phyloP scores from a whole-genome alignment of 2,888 invertebrate species.

The Pseudococcus jackbeardsleyi region DNA sequence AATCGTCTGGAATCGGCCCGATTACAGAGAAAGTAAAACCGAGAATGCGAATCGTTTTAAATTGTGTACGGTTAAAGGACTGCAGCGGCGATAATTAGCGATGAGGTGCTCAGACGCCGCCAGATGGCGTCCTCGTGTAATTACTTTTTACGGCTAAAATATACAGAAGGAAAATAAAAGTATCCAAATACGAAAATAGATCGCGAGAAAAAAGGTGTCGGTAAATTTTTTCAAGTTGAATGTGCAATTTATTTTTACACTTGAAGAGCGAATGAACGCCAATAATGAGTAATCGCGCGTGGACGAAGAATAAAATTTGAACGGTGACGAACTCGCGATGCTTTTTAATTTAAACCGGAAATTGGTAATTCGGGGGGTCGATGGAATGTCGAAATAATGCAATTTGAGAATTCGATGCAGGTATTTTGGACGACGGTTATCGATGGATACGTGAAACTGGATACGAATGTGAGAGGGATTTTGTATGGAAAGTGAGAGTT shows the following conservation, averaged over 20 bases:
- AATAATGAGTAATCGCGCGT: slow-evolving; percentile 14
- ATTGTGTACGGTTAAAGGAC: slow-evolving; percentile 13
- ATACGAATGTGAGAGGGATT: too few species aligned
- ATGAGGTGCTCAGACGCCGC: not conserved
- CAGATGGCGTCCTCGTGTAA: slow-evolving; percentile 34
- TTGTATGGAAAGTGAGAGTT: too few species aligned
- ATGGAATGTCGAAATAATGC: too few species aligned
- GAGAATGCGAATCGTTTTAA: slow-evolving; percentile 35
- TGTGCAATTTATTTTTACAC: slow-evolving; percentile 41
- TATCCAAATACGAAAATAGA: not conserved
- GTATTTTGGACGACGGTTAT: too few species aligned
- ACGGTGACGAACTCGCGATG: too few species aligned
- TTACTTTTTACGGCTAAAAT: slow-evolving; percentile 47
- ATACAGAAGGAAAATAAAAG: not conserved
- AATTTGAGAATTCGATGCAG: too few species aligned
- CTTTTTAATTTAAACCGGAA: too few species aligned
- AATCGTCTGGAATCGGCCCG: not conserved
- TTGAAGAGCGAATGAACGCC: slow-evolving; percentile 43
- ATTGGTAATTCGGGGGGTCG: too few species aligned
- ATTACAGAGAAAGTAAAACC: slow-evolving; percentile 42
- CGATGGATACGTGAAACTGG: too few species aligned
- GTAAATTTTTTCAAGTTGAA: slow-evolving; percentile 37
- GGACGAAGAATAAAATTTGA: not conserved
- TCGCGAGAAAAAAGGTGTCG: slow-evolving; percentile 5
- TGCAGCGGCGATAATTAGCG: slow-evolving; percentile 2